Percentiles rank a stretch among this genome's conserved stretches.
Conservation (phyloP, 64 coral and sea anemone genomes). For the Pachyseris speciosa region DNA sequence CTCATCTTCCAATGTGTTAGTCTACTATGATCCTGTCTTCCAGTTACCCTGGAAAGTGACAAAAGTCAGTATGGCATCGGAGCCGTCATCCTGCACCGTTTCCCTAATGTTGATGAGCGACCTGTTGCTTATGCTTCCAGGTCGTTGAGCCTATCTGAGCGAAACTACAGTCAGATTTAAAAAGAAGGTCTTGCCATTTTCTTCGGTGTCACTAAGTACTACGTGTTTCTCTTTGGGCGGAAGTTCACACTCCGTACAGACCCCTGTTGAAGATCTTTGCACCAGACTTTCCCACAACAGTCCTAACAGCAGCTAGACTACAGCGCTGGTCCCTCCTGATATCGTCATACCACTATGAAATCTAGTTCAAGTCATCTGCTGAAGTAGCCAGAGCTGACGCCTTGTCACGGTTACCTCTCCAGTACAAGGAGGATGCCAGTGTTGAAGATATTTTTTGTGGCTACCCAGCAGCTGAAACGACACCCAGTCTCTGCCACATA, state of each 20-base stretch:
- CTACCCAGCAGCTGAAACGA: not conserved
- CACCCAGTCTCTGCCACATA: conserved; percentile 26
- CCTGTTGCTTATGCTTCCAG: conserved; percentile 58
- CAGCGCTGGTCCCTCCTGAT: conserved; percentile 69
- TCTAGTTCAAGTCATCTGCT: not conserved
- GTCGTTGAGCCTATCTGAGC: conserved; percentile 32
- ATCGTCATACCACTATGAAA: conserved; percentile 39
- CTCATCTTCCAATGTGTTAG: conserved; percentile 13
- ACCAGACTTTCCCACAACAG: conserved; percentile 48
- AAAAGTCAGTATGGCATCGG: conserved; percentile 42
- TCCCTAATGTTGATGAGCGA: conserved; percentile 22
- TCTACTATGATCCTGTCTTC: conserved; percentile 39
- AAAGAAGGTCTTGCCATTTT: conserved; percentile 60
- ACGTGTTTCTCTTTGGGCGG: not conserved
- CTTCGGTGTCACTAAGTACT: too few species aligned
- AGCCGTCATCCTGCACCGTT: too few species aligned
- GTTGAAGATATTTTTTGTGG: conserved; percentile 22
- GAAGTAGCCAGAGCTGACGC: not conserved
- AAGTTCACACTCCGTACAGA: conserved; percentile 22
- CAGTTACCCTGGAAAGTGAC: conserved; percentile 41
- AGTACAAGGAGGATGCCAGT: conserved; percentile 43
- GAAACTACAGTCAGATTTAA: conserved; percentile 56
- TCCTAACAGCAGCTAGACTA: conserved; percentile 49
- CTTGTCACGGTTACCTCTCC: conserved; percentile 15
- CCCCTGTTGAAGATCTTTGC: conserved; percentile 24